Evolutionary conservation across 2,113 vertebrate genomes (phyloP).

Genomic region (Oxyura jamaicensis): DNA sequence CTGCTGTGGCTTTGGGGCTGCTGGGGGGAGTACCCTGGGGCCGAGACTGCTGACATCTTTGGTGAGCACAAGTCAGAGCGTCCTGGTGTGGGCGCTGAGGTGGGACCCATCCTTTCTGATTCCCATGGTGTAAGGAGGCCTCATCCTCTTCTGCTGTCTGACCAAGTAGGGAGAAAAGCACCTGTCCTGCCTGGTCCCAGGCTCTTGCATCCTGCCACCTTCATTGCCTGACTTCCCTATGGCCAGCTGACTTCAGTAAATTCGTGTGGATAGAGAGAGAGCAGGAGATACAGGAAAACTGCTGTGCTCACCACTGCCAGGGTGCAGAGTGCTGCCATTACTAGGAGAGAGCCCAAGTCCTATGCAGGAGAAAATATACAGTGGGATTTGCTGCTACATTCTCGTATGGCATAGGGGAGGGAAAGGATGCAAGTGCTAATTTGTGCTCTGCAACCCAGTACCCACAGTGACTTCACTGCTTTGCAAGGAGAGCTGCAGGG

Average conservation of each 20-base stretch:
- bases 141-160: not conserved
- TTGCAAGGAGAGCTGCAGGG: not conserved
- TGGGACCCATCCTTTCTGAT: not conserved
- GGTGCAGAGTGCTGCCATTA: not conserved
- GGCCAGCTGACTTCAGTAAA: not conserved
- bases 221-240: not conserved
- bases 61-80: not conserved
- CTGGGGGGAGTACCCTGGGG: accelerated
- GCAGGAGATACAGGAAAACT: not conserved
- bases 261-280: not conserved
- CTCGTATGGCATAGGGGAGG: not conserved
- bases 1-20: not conserved
- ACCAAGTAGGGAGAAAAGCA: not conserved
- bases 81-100: accelerated
- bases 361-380: not conserved
- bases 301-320: not conserved
- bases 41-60: not conserved
- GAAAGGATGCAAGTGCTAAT: not conserved
- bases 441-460: not conserved
- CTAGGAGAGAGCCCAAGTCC: not conserved
- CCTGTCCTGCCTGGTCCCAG: not conserved
- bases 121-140: not conserved
- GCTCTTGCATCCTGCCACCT: not conserved
- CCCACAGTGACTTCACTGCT: not conserved
- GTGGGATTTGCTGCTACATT: not conserved